A percentile compares a stretch with the other conserved stretches of the same genome.
These are phyloP conservation scores for Macaria notata DNA, from an alignment of 2,888 invertebrate species.

Conservation along the genomic window DNA sequence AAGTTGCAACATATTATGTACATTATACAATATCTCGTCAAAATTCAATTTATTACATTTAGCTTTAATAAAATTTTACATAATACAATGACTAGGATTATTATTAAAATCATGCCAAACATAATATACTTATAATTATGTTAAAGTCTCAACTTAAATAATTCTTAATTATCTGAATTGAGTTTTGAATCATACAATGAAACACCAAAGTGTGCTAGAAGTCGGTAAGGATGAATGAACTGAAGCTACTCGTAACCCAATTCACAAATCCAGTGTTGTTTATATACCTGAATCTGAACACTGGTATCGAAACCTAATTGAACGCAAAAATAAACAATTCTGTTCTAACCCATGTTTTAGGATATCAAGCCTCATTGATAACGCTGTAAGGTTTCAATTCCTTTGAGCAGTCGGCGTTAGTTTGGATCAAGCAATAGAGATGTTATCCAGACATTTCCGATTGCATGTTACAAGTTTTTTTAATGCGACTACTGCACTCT, in stretches of 20 bases:
- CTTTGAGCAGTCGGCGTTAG: neutral
- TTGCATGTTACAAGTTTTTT: constrained; percentile 2
- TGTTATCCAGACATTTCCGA: constrained; percentile 14
- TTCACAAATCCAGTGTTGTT: constrained; percentile 11
- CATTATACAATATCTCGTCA: too few relatives aligned
- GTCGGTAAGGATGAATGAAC: constrained; percentile 9
- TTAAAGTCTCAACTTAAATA: too few relatives aligned
- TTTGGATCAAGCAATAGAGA: constrained; percentile 6
- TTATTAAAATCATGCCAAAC: too few relatives aligned
- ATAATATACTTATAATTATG: too few relatives aligned
- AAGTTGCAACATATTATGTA: too few relatives aligned
- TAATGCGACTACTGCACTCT: too few relatives aligned
- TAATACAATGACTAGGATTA: too few relatives aligned
- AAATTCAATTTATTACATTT: too few relatives aligned
- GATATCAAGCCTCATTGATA: neutral
- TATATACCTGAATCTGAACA: constrained; percentile 1
- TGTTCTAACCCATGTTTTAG: neutral
- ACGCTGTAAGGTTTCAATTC: constrained; percentile 2
- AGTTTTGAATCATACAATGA: too few relatives aligned
- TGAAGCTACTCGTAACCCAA: neutral
- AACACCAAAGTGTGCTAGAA: too few relatives aligned
- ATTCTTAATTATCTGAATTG: too few relatives aligned
- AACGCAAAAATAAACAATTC: constrained; percentile 13
- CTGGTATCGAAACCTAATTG: constrained; percentile 11
- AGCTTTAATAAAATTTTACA: too few relatives aligned